These are phyloP conservation scores for Nymphalis c-album DNA, from an alignment of 2,888 invertebrate species.

Conservation along the genomic window DNA sequence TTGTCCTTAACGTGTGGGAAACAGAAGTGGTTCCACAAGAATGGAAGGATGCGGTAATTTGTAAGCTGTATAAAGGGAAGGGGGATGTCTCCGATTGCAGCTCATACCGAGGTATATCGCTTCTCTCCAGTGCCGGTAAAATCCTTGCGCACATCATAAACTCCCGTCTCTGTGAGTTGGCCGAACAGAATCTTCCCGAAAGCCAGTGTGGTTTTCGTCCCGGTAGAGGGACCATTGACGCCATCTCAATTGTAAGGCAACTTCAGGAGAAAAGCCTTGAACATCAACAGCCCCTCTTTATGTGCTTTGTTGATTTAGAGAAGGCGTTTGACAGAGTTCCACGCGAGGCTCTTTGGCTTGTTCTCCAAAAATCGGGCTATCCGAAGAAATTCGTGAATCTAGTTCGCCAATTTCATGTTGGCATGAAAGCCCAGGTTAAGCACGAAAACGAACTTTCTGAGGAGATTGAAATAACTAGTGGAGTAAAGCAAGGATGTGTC, in stretches of 20 bases:
- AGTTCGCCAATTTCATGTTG: not conserved
- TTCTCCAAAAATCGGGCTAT: not conserved
- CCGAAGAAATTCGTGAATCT: not conserved
- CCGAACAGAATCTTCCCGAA: no score
- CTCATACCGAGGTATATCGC: no score
- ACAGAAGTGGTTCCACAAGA: no score
- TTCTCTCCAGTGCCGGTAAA: no score
- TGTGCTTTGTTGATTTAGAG: constrained; percentile 3
- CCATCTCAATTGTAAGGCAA: not conserved
- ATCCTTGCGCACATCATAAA: not conserved
- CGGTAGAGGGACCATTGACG: no score
- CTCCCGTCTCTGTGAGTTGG: no score
- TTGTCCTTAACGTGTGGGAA: no score
- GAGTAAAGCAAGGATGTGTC: not conserved
- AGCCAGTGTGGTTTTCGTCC: no score
- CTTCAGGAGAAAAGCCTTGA: not conserved
- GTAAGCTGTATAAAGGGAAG: constrained; percentile 18
- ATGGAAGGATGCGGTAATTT: constrained; percentile 12
- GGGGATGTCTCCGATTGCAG: no score
- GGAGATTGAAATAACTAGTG: not conserved
- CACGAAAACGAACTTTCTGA: constrained; percentile 13
- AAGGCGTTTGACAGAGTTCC: not conserved
- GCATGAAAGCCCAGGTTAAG: not conserved
- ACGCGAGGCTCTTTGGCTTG: not conserved
- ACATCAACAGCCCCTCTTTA: not conserved